These are phyloP conservation scores for Musca vetustissima DNA, from an alignment of 1,140 invertebrate species.

Conservation along the genomic window DNA sequence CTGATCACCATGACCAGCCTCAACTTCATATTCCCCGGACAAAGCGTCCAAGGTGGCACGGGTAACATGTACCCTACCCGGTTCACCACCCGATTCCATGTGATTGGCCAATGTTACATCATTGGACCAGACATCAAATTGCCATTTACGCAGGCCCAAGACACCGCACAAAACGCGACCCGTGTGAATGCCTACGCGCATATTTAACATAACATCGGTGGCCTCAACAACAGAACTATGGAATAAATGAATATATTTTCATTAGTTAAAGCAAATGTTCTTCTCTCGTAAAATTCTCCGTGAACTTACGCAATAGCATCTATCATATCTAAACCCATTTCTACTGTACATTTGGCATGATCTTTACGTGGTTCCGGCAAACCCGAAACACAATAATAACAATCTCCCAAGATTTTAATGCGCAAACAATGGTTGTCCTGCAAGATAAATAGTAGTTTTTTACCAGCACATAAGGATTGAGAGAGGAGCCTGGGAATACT, in stretches of 20 bases:
- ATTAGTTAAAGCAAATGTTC: too few relatives aligned
- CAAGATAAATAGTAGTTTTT: not conserved
- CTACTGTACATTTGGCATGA: conserved; percentile 82
- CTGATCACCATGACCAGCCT: conserved; percentile 79
- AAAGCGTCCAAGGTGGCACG: conserved; percentile 78
- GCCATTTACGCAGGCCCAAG: conserved; percentile 81
- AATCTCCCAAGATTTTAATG: conserved; percentile 89
- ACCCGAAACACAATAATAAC: conserved; percentile 87
- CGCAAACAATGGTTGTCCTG: conserved; percentile 86
- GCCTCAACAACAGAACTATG: conserved; percentile 70
- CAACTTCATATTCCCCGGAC: conserved; percentile 86
- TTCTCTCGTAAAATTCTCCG: too few relatives aligned
- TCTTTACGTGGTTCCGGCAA: conserved; percentile 78
- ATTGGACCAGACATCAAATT: conserved; percentile 87
- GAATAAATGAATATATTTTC: too few relatives aligned
- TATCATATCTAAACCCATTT: conserved; percentile 90
- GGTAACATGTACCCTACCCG: conserved; percentile 63
- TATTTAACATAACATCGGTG: conserved; percentile 78
- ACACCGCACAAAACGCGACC: conserved; percentile 84
- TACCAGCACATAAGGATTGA: too few relatives aligned
- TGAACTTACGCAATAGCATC: conserved; percentile 86
- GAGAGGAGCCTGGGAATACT: too few relatives aligned
- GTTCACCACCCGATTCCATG: conserved; percentile 82
- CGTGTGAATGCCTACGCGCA: conserved; percentile 87
- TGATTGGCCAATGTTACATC: conserved; percentile 84